phyloP scores from a whole-genome alignment of 2,888 invertebrate genomes.

The Metopia argyrocephala region DNA sequence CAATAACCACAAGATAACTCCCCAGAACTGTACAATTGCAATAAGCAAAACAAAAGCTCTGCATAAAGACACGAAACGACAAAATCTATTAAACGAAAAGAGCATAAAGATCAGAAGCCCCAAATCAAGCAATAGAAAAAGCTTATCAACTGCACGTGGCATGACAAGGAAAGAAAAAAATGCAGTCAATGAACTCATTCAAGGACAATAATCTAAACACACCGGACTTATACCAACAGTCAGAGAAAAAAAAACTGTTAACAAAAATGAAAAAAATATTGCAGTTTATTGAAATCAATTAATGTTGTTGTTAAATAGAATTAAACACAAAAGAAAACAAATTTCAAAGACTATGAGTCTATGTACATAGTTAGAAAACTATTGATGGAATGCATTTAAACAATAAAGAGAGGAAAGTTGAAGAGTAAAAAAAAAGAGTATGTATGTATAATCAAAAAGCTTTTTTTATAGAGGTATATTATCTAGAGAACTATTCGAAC shows the following conservation, averaged over 20 bases:
- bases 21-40: conserved; percentile 14
- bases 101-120: conserved; percentile 6
- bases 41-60: conserved; percentile 3
- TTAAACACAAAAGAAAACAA: too few relatives aligned
- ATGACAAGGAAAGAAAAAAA: not conserved
- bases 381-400: too few relatives aligned
- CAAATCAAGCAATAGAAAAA: not conserved
- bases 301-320: too few relatives aligned
- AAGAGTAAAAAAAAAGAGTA: not conserved
- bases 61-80: too few relatives aligned
- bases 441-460: not conserved
- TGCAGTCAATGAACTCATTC: conserved; percentile 45
- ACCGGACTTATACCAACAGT: not conserved
- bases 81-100: conserved; percentile 7
- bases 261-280: conserved; percentile 10
- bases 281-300: not conserved
- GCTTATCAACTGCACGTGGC: conserved; percentile 31
- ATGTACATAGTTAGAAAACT: too few relatives aligned
- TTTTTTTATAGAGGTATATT: not conserved
- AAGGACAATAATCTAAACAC: conserved; percentile 53
- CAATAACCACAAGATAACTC: not conserved
- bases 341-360: too few relatives aligned
- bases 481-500: not conserved
- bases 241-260: not conserved
- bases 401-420: not conserved